Evolutionary conservation across 2,888 invertebrate genomes (phyloP).

Genomic region (Tipula lateralis): DNA sequence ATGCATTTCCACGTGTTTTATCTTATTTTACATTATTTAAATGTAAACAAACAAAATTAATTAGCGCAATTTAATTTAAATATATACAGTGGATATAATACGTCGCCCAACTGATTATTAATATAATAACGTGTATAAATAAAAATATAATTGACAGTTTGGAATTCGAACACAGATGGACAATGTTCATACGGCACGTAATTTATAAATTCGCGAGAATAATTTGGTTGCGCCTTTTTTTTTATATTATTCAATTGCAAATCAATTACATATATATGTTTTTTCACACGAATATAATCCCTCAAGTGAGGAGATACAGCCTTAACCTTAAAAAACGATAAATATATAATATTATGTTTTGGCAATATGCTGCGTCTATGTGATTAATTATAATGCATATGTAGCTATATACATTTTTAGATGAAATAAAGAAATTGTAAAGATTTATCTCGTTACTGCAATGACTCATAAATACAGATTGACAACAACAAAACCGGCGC

Average conservation of each 20-base stretch:
- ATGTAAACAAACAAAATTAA: not conserved
- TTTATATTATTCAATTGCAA: not conserved
- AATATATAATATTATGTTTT: no score
- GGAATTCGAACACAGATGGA: not conserved
- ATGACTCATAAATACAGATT: not conserved
- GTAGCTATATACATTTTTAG: not conserved
- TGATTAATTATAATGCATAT: not conserved
- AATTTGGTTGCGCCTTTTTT: not conserved
- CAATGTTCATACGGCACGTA: not conserved
- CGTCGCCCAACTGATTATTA: not conserved
- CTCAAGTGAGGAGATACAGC: not conserved
- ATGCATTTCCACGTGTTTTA: not conserved
- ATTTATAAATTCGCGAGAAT: not conserved
- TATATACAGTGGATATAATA: not conserved
- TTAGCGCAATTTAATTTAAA: not conserved
- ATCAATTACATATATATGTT: not conserved
- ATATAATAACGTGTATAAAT: not conserved
- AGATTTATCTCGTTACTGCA: not conserved
- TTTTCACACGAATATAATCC: not conserved
- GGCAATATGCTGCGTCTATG: no score
- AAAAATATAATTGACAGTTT: not conserved
- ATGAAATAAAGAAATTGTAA: not conserved
- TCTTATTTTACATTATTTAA: not conserved
- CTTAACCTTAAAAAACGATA: not conserved
- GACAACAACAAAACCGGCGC: not conserved